Base-by-base conservation (phyloP, 1,140 invertebrate genomes). In the Hypothenemus hampei region DNA sequence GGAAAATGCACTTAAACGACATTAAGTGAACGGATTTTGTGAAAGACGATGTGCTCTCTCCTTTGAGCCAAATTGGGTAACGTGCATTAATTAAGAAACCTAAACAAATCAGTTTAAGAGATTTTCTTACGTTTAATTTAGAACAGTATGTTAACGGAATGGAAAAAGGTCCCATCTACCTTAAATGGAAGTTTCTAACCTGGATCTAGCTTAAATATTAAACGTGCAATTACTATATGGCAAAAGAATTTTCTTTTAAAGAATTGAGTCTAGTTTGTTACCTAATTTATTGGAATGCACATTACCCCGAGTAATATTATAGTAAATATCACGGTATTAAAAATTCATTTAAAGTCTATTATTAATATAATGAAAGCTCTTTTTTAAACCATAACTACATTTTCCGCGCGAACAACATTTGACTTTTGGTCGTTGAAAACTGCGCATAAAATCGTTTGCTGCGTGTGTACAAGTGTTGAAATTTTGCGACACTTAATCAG, bases 281-380 rank as follows among this genome's bases (percentile, higher is more conserved):
- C n/a, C n/a, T n/a, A n/a, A n/a, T n/a, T n/a, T n/a, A n/a, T n/a
- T n/a, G n/a, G n/a, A 56, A 56, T 46, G 36, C 44, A 41, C 53
- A 56, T 56, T 47, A 56, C 53, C 19, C 45, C 31, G 8, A 49
- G 20, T 39, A 24, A 49, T 23, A 44, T 20, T 40, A 36, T 51
- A 51, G 46, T 24, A 46, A 46, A 36, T 54, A 65, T 64, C 63
- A 64, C 63, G 57, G 54, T 59, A 62, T 55, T 51, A 46, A 59
- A 55, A 59, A 54, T 60, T 56, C 46, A 40, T 54, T 56, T 36
- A 43, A 56, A 56, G 59, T 60, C 60, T 61, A 55, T 56, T 52
- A 56, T 62, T 59, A 50, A 58, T 62, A 60, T 60, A 58, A 63
- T 19, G 31, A 21, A 61, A 53, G 53, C 59, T 62, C 46, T 41